Base-by-base conservation (phyloP, 1,140 invertebrate genomes). In the Planococcus citri region DNA sequence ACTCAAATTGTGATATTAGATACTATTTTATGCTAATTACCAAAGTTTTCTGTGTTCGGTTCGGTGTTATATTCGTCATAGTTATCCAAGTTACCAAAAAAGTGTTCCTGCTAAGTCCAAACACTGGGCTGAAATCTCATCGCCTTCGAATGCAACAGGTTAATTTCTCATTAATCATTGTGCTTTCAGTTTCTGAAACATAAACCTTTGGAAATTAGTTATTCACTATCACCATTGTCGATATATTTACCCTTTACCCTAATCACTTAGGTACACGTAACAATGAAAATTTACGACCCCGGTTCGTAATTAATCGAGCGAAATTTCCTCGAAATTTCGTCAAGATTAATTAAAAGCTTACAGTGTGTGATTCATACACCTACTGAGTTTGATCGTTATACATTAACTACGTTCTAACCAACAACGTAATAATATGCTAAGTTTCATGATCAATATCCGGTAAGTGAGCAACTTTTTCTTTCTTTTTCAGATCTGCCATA, bases 261-360 rank as follows among this genome's bases (percentile, higher is more conserved):
- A n/a, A n/a, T n/a, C n/a, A 51, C 4, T 51, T 17, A n/a, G 3
- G 17, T 51, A 20, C n/a, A 51, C n/a, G 41, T 17, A 17, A 51
- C 17, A 51, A 51, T 51, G 17, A 51, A 51, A 51, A 51, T 51
- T 51, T 9, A 51, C 41, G 10, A 20, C 41, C 17, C 17, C 17
- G n/a, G 17, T 51, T 51, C n/a, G 41, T 51, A 51, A 14, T 51
- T 51, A 51, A 51, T 51, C 17, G 41, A 51, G 41, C 41, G 17
- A 51, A 17, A 51, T 51, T 51, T 51, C 41, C n/a, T 4, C 41
- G 41, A 51, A 51, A 51, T 51, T 51, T 51, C 17, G 41, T 51
- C 41, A 51, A 51, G 41, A 51, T 51, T 51, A 51, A 51, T 51
- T 51, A 51, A 51, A 51, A 51, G n/a, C 41, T 51, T 51, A 51